Percentiles rank a stretch among this genome's conserved stretches.
These are phyloP conservation scores for Lordiphosa clarofinis DNA, from an alignment of 1,140 invertebrate species.

Conservation along the genomic window DNA sequence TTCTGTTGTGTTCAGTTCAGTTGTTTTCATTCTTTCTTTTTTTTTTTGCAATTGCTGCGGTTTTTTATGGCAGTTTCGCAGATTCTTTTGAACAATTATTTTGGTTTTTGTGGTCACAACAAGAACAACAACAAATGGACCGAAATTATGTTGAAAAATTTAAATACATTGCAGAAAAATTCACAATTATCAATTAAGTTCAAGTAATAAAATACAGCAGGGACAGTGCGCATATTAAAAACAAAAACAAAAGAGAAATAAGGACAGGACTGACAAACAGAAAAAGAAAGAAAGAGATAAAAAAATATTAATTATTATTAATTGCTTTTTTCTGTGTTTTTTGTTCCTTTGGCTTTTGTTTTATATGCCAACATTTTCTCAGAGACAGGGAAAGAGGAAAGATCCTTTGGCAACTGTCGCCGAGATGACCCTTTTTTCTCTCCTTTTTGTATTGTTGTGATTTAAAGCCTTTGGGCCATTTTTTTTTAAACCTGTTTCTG, in stretches of 20 bases:
- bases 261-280: constrained; percentile 26
- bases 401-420: constrained; percentile 10
- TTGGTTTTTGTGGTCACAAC: constrained; percentile 49
- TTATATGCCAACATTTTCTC: constrained; percentile 20
- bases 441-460: constrained; percentile 13
- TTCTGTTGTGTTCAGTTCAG: constrained; percentile 22
- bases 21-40: constrained; percentile 17
- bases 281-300: constrained; percentile 61
- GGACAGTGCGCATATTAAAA: neutral
- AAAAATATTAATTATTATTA: constrained; percentile 76
- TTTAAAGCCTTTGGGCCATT: constrained; percentile 6
- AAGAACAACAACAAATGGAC: constrained; percentile 46
- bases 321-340: constrained; percentile 58
- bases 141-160: constrained; percentile 74
- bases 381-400: no score
- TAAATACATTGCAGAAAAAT: constrained; percentile 62
- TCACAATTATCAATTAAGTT: constrained; percentile 77
- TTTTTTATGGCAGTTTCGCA: constrained; percentile 58
- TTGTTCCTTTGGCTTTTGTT: constrained; percentile 53
- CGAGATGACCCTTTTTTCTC: constrained; percentile 9
- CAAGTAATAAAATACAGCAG: constrained; percentile 64
- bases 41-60: constrained; percentile 57
- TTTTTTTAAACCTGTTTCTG: constrained; percentile 5
- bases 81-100: constrained; percentile 69
- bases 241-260: constrained; percentile 15